Conservation (phyloP, 2,888 invertebrate species). For the Aquatica leii region DNA sequence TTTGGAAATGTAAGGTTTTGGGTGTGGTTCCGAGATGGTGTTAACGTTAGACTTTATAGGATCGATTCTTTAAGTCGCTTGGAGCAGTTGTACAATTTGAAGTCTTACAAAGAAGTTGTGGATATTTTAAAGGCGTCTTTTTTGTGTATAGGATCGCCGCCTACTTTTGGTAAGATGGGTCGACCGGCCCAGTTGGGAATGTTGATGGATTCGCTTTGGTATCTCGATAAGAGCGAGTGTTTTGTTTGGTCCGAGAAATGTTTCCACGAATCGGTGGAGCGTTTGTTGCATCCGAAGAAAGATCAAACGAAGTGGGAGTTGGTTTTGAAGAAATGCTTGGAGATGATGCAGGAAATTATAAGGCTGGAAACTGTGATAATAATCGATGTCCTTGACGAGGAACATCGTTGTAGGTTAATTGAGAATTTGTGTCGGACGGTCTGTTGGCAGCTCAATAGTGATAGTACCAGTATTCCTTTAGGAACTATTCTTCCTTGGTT, state of each 20-base stretch:
- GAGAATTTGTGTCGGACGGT: constrained; percentile 79
- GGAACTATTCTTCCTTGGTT: constrained; percentile 84
- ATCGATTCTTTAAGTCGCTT: constrained; percentile 69
- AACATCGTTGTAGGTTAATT: constrained; percentile 72
- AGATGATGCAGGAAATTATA: constrained; percentile 63
- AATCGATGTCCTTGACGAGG: constrained; percentile 63
- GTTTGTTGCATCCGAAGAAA: constrained; percentile 60
- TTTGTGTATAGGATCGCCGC: constrained; percentile 56
- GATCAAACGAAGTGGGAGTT: constrained; percentile 59
- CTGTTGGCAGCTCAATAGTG: constrained; percentile 79
- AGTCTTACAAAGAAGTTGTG: constrained; percentile 72
- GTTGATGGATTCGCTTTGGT: constrained; percentile 63
- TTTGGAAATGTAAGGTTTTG: constrained; percentile 61
- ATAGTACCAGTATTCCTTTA: constrained; percentile 72
- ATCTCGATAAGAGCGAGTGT: constrained; percentile 63
- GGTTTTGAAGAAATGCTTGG: constrained; percentile 59
- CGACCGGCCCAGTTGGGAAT: constrained; percentile 62
- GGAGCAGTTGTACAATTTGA: constrained; percentile 70
- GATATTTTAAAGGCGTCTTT: constrained; percentile 74
- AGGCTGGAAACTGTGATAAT: constrained; percentile 64
- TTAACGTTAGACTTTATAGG: constrained; percentile 45
- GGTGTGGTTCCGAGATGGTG: neutral
- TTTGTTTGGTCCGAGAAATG: constrained; percentile 81
- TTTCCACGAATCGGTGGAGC: constrained; percentile 74
- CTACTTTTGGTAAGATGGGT: constrained; percentile 67